A percentile compares a stretch with the other conserved stretches of the same genome.
These are phyloP conservation scores for Megathymus violae DNA, from an alignment of 1,140 invertebrate genomes.

Conservation along the genomic window DNA sequence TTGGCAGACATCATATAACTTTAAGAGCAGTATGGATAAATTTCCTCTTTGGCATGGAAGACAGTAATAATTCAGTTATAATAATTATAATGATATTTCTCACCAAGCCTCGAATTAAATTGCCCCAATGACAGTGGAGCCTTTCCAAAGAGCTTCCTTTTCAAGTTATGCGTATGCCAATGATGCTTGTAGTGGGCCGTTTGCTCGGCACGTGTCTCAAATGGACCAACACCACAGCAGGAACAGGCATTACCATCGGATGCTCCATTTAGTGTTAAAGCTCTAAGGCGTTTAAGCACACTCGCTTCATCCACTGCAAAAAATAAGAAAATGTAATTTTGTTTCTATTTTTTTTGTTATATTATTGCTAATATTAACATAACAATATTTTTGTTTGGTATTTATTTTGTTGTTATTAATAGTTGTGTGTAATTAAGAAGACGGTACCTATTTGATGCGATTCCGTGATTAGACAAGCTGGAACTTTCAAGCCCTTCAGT, in stretches of 20 bases:
- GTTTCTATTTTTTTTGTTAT: no score
- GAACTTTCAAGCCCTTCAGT: slow-evolving; percentile 84
- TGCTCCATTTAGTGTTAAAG: slow-evolving; percentile 64
- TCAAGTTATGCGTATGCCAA: slow-evolving; percentile 80
- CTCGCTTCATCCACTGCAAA: slow-evolving; percentile 75
- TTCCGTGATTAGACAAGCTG: slow-evolving; percentile 85
- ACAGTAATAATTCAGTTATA: no score
- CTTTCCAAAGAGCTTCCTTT: slow-evolving; percentile 78
- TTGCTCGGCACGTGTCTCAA: slow-evolving; percentile 69
- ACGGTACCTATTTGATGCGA: slow-evolving; percentile 73
- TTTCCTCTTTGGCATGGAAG: no score
- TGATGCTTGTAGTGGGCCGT: slow-evolving; percentile 80
- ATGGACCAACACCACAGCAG: slow-evolving; percentile 78
- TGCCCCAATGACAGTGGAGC: slow-evolving; percentile 61
- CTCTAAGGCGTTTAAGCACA: slow-evolving; percentile 71
- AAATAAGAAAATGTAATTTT: no score
- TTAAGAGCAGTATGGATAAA: no score
- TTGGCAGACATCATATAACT: no score
- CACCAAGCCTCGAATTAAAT: slow-evolving; percentile 74
- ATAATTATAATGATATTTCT: no score
- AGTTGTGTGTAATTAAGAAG: background rate
- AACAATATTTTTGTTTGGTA: no score
- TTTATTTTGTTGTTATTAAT: no score
- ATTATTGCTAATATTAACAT: no score
- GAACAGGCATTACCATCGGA: slow-evolving; percentile 73